Conservation (phyloP, 1,140 invertebrate genomes). For the Lasioglossum baleicum region DNA sequence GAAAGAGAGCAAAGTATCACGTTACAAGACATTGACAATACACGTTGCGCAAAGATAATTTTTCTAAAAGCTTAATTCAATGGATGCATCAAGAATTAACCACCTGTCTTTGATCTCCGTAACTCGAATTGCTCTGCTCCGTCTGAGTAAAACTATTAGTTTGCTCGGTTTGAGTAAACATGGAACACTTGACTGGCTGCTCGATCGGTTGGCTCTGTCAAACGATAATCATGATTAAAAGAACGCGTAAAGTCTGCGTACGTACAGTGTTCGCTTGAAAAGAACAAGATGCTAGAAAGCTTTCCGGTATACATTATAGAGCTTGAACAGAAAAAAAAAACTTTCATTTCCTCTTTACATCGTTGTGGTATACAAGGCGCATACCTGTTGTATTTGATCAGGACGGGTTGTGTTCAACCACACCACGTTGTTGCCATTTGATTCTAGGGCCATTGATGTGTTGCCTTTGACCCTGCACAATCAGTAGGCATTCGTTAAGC, state of each 20-base stretch:
- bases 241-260: conserved; percentile 17
- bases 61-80: not conserved
- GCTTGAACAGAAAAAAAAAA: conserved; percentile 11
- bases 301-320: conserved; percentile 17
- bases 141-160: conserved; percentile 78
- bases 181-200: conserved; percentile 76
- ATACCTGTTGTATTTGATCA: conserved; percentile 77
- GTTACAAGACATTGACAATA: too few species aligned
- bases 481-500: conserved; percentile 58
- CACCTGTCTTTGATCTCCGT: conserved; percentile 72
- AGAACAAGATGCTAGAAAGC: conserved; percentile 12
- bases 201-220: conserved; percentile 68
- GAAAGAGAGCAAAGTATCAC: too few species aligned
- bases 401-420: conserved; percentile 74
- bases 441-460: conserved; percentile 77
- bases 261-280: conserved; percentile 14
- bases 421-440: conserved; percentile 76
- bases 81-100: conserved; percentile 18
- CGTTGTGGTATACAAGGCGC: conserved; percentile 44
- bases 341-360: conserved; percentile 19
- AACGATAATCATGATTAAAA: conserved; percentile 48
- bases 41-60: too few species aligned
- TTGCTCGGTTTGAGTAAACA: conserved; percentile 77
- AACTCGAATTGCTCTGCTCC: conserved; percentile 75
- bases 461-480: conserved; percentile 73